phyloP scores from a whole-genome alignment of 1,140 invertebrate species.

The Alviniconcha marisindica region DNA sequence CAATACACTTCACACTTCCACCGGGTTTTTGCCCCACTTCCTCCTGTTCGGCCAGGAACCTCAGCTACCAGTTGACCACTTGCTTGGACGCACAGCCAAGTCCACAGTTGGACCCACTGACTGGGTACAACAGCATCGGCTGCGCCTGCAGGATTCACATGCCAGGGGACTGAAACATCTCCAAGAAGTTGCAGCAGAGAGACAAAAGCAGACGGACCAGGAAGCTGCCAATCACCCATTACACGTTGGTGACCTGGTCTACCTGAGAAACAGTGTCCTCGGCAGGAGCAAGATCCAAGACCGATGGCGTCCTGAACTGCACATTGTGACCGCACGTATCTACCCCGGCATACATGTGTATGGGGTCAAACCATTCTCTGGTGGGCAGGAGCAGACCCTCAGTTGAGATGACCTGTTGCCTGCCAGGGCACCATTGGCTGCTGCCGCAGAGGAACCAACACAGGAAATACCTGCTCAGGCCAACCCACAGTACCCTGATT shows the following conservation, averaged over 20 bases:
- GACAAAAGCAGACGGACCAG: neutral
- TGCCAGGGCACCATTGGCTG: neutral
- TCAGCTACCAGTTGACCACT: slow-evolving; percentile 40
- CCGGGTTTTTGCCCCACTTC: slow-evolving; percentile 47
- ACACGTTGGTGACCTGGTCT: slow-evolving; percentile 1
- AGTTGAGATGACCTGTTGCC: neutral
- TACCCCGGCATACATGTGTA: neutral
- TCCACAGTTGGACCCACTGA: neutral
- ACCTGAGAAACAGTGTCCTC: neutral
- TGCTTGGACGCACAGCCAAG: neutral
- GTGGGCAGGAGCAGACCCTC: neutral
- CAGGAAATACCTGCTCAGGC: no score
- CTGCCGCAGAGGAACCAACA: no score
- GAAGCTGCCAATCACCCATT: neutral
- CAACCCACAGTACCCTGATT: no score
- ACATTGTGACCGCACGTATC: neutral
- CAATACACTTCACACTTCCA: slow-evolving; percentile 42
- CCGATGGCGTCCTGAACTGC: neutral
- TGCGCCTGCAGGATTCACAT: neutral
- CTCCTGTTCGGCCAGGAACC: slow-evolving; percentile 48
- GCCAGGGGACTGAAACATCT: neutral
- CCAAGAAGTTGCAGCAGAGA: neutral
- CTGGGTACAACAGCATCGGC: slow-evolving; percentile 15
- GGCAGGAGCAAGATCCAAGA: slow-evolving; percentile 35
- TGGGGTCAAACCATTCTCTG: neutral